Percentiles rank a stretch among this genome's conserved stretches.
Evolutionary conservation across 1,140 invertebrate genomes (phyloP).

Genomic region (Drosophila pseudoobscura): DNA sequence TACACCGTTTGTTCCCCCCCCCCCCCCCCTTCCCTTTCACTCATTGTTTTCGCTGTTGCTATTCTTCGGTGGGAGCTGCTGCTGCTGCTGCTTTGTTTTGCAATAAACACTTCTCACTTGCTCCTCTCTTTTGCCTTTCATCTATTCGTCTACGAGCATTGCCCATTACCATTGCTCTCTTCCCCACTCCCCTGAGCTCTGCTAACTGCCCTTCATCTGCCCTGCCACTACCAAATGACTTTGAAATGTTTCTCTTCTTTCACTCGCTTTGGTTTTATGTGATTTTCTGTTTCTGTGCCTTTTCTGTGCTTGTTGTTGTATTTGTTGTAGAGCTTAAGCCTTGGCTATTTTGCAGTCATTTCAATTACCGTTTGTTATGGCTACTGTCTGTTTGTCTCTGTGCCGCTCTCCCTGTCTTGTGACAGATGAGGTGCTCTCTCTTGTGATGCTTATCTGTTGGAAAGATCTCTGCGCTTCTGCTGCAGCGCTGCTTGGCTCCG

Average conservation of each 20-base stretch:
- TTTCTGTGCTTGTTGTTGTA: constrained; percentile 4
- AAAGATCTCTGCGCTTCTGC: neutral
- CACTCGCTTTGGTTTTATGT: constrained; percentile 11
- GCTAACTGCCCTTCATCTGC: neutral
- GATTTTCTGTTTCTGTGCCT: constrained; percentile 3
- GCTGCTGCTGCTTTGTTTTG: constrained; percentile 32
- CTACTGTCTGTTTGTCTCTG: constrained; percentile 21
- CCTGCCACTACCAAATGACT: constrained; percentile 33
- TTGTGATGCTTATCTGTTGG: constrained; percentile 28
- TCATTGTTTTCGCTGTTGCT: constrained; percentile 8
- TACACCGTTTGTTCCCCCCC: constrained; percentile 2
- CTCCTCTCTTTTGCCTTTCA: constrained; percentile 15
- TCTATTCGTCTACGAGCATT: constrained; percentile 2
- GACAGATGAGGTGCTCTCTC: neutral
- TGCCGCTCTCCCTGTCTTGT: constrained; percentile 3
- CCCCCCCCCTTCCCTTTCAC: neutral
- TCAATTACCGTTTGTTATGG: constrained; percentile 24
- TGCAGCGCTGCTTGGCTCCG: no score
- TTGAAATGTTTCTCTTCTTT: constrained; percentile 46
- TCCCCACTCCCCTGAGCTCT: neutral
- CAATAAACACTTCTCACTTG: constrained; percentile 38
- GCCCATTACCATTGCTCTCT: constrained; percentile 22
- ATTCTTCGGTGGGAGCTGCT: no score
- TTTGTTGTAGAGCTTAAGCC: constrained; percentile 10
- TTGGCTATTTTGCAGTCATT: constrained; percentile 28